Evolutionary conservation across 2,888 invertebrate genomes (phyloP).

Genomic region (Catocala sponsa): DNA sequence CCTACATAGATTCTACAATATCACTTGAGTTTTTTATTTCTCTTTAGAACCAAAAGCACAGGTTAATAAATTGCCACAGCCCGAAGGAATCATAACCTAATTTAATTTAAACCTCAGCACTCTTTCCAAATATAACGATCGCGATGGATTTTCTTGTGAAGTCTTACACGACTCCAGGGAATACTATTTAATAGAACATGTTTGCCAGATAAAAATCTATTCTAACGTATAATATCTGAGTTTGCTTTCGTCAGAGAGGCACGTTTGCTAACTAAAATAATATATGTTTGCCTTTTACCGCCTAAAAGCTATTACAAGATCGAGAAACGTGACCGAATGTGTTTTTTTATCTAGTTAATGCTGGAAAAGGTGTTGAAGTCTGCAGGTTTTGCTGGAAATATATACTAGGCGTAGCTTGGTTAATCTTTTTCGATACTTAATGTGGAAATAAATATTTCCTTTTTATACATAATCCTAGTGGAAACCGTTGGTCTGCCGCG

Average conservation of each 20-base stretch:
- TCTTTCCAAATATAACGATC: too few relatives aligned
- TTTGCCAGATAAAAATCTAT: neutral
- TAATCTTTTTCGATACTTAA: neutral
- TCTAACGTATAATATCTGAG: conserved; percentile 5
- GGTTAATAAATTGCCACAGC: too few relatives aligned
- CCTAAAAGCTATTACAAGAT: conserved; percentile 19
- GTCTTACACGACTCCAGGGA: too few relatives aligned
- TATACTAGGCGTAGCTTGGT: neutral
- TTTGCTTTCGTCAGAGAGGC: conserved; percentile 7
- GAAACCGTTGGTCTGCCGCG: too few relatives aligned
- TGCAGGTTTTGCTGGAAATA: neutral
- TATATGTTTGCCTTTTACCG: conserved; percentile 14
- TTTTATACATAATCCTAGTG: too few relatives aligned
- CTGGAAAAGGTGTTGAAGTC: neutral
- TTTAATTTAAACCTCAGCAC: too few relatives aligned
- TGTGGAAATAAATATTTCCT: neutral
- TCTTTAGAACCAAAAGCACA: too few relatives aligned
- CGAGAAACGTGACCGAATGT: conserved; percentile 15
- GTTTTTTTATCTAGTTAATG: conserved; percentile 12
- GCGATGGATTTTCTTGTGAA: too few relatives aligned
- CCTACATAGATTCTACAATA: too few relatives aligned
- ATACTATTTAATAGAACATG: too few relatives aligned
- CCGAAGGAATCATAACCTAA: too few relatives aligned
- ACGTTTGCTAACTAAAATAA: conserved; percentile 14
- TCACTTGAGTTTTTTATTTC: too few relatives aligned